phyloP scores from a whole-genome alignment of 2,113 vertebrate genomes.

The Laticauda colubrina region DNA sequence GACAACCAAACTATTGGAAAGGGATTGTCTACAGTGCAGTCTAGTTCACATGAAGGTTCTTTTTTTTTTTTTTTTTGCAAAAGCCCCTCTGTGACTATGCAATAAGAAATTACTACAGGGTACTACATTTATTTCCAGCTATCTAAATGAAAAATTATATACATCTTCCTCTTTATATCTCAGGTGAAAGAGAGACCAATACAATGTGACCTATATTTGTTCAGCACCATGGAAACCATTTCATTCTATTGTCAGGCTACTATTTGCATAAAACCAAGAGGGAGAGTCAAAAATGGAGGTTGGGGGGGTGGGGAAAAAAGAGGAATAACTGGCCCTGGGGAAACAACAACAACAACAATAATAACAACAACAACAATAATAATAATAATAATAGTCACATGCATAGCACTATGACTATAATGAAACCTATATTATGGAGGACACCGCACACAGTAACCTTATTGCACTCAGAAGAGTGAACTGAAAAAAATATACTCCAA shows the following conservation, averaged over 20 bases:
- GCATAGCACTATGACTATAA: slow-evolving; percentile 50
- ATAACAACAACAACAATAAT: slow-evolving; percentile 40
- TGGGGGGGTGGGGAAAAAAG: not conserved
- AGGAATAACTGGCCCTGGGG: slow-evolving; percentile 56
- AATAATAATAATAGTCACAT: slow-evolving; percentile 54
- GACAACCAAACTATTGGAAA: not conserved
- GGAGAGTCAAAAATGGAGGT: slow-evolving; percentile 45
- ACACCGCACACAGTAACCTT: not conserved
- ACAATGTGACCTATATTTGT: slow-evolving; percentile 72
- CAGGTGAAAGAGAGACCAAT: slow-evolving; percentile 68
- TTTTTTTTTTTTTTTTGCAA: not conserved
- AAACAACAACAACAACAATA: no score
- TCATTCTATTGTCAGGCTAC: slow-evolving; percentile 75
- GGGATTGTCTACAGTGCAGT: slow-evolving; percentile 42
- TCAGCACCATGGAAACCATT: slow-evolving; percentile 78
- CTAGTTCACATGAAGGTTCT: slow-evolving; percentile 41
- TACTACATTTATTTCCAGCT: slow-evolving; percentile 59
- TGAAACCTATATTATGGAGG: slow-evolving; percentile 35
- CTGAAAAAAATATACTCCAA: not conserved
- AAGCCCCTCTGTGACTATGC: slow-evolving; percentile 25
- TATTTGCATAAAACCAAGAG: slow-evolving; percentile 74
- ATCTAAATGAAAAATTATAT: slow-evolving; percentile 67
- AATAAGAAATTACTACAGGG: slow-evolving; percentile 31
- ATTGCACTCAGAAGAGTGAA: not conserved
- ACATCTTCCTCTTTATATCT: slow-evolving; percentile 65